Evolutionary conservation across 2,113 vertebrate genomes (phyloP).

Genomic region (Atrichornis clamosus): DNA sequence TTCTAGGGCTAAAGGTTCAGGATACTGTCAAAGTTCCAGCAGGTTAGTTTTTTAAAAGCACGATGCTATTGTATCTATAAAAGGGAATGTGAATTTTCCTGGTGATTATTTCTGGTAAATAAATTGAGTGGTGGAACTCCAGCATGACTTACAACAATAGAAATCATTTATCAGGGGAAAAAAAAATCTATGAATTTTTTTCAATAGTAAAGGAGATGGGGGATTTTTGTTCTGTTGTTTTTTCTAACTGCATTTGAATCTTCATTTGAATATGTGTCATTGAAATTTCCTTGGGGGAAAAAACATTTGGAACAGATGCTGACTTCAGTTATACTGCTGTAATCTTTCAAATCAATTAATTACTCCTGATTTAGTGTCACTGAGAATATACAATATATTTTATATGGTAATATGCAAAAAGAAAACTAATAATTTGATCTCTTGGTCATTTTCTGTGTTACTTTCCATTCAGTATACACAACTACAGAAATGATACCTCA

Average conservation of each 20-base stretch:
- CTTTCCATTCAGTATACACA: not conserved
- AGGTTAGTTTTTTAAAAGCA: not conserved
- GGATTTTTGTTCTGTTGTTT: not conserved
- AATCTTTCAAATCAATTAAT: not conserved
- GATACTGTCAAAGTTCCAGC: not conserved
- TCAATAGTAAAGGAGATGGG: not conserved
- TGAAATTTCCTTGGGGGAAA: not conserved
- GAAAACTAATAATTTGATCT: not conserved
- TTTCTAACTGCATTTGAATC: not conserved
- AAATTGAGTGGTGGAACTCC: not conserved
- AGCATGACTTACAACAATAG: not conserved
- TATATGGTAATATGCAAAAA: not conserved
- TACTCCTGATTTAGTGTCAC: not conserved
- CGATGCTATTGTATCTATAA: not conserved
- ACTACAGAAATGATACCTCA: not conserved
- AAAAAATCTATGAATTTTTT: not conserved
- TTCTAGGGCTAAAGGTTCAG: not conserved
- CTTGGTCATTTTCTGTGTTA: not conserved
- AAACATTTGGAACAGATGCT: not conserved
- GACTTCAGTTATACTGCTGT: not conserved
- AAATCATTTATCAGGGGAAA: not conserved
- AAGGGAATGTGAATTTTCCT: not conserved
- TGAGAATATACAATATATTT: not conserved
- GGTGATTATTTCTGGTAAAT: not conserved
- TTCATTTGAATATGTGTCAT: not conserved